These are phyloP conservation scores for Scomber colias DNA, from an alignment of 2,113 vertebrate species.

Conservation along the genomic window DNA sequence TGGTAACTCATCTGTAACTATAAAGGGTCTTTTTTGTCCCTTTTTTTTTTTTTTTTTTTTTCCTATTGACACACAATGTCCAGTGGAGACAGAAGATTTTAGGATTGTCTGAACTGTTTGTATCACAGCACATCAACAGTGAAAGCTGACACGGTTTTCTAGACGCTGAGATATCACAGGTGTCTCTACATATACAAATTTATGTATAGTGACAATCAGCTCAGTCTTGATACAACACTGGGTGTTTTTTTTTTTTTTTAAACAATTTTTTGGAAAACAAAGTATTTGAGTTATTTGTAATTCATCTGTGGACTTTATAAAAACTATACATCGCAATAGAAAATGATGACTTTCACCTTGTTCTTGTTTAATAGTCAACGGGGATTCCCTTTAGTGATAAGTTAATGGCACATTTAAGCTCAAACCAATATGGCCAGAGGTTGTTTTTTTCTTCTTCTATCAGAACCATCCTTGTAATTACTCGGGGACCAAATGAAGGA, in stretches of 20 bases:
- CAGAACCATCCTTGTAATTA: conserved; percentile 25
- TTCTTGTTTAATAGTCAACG: conserved; percentile 10
- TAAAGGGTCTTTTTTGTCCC: background rate
- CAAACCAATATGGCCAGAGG: conserved; percentile 56
- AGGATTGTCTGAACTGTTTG: conserved; percentile 46
- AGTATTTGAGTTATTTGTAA: background rate
- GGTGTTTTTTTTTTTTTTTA: background rate
- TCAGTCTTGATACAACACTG: conserved; percentile 47
- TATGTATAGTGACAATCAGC: conserved; percentile 15
- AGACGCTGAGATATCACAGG: conserved; percentile 39
- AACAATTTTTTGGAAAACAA: conserved; percentile 26
- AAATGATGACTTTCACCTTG: conserved; percentile 49
- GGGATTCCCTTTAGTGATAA: conserved; percentile 16
- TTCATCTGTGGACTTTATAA: conserved; percentile 55
- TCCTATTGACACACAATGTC: background rate
- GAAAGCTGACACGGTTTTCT: conserved; percentile 17
- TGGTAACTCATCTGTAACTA: conserved; percentile 32
- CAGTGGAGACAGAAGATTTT: conserved; percentile 11
- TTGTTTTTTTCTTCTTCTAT: background rate
- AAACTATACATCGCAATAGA: conserved; percentile 74
- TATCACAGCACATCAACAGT: conserved; percentile 4
- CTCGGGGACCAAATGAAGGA: conserved; percentile 10
- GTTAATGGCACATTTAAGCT: conserved; percentile 60
- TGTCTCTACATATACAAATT: conserved; percentile 6
- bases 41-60: background rate